Base-by-base conservation (phyloP, 2,888 invertebrate species). In the Graphium colonna region DNA sequence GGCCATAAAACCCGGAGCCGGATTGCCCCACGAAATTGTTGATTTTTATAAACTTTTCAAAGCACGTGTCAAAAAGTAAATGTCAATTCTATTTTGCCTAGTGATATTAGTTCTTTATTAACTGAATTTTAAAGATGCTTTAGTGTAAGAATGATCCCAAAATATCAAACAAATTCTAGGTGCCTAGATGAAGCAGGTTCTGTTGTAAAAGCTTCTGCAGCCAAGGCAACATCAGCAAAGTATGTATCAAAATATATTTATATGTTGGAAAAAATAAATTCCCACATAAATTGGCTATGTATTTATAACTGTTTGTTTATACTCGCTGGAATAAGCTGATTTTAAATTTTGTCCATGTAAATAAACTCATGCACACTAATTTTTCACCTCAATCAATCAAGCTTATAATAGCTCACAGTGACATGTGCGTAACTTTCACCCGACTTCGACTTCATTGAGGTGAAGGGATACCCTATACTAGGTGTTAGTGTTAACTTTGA, bases 391-490 rank as follows among this genome's bases (percentile, higher is more conserved):
- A n/a, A n/a, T n/a, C 94, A 0, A 84, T 95, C 15, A 94, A 95
- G 75, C 82, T 94, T 44, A 93, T 92, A 68, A 92, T 94, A 74
- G 81, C 92, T 13, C 31, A 31, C 31, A 91, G 91, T 67, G 94
- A 95, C 70, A 70, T 78, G 93, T 93, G 82, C 87, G 85, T 75
- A 54, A 36, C n/a, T n/a, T n/a, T n/a, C n/a, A n/a, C n/a, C n/a
- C n/a, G n/a, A n/a, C n/a, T n/a, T n/a, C n/a, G n/a, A n/a, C n/a
- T n/a, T n/a, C n/a, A n/a, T n/a, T n/a, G n/a, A n/a, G n/a, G n/a
- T n/a, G n/a, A n/a, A n/a, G n/a, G n/a, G n/a, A n/a, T n/a, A n/a
- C n/a, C n/a, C n/a, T n/a, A n/a, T n/a, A n/a, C n/a, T n/a, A n/a
- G n/a, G n/a, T n/a, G n/a, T n/a, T n/a, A n/a, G n/a, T n/a, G n/a